A percentile compares a stretch with the other conserved stretches of the same genome.
Evolutionary conservation across 2,113 vertebrate genomes (phyloP).

Genomic region (Coptodon bakossiorum): DNA sequence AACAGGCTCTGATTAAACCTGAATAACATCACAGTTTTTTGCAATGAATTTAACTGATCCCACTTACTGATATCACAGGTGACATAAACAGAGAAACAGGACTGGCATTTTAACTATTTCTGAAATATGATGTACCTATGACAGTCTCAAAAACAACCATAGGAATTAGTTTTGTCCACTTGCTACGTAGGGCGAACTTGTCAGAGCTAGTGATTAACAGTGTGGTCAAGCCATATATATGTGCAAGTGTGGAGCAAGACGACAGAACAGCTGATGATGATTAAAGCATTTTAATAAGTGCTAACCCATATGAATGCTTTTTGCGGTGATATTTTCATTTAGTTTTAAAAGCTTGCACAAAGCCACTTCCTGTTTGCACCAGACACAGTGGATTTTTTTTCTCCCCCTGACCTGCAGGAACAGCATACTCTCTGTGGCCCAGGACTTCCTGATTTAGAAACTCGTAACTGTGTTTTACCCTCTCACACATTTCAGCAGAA

Average conservation of each 20-base stretch:
- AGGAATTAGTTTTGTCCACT: neutral
- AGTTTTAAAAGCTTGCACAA: neutral
- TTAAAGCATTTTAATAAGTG: neutral
- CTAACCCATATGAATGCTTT: neutral
- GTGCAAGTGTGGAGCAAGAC: neutral
- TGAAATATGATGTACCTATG: neutral
- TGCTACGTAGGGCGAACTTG: neutral
- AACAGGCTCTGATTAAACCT: constrained; percentile 44
- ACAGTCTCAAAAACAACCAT: neutral
- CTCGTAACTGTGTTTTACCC: neutral
- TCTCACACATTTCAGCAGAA: neutral
- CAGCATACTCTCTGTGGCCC: neutral
- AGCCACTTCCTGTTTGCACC: neutral
- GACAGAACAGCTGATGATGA: neutral
- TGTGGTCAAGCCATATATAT: neutral
- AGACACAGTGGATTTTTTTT: neutral
- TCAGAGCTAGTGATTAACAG: neutral
- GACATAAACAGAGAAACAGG: neutral
- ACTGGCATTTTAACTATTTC: neutral
- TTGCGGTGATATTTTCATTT: neutral
- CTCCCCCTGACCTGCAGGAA: neutral
- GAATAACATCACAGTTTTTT: neutral
- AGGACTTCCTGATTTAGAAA: neutral
- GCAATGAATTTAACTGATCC: neutral
- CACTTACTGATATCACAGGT: neutral